A percentile compares a stretch with the other conserved stretches of the same genome.
phyloP scores from a whole-genome alignment of 2,888 invertebrate species.

The Dicycla oo region DNA sequence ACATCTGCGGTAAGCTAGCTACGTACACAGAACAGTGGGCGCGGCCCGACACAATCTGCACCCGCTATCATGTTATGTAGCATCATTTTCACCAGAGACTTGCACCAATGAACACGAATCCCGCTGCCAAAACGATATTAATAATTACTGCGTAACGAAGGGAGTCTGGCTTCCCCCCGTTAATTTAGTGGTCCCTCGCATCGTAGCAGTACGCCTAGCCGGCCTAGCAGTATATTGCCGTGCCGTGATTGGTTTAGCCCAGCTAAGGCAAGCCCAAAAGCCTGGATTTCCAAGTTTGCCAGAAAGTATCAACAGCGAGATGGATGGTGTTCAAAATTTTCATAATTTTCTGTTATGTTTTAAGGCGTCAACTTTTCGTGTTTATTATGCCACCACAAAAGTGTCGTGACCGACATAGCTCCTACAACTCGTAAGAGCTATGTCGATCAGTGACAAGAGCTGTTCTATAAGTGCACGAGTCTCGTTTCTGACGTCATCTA shows the following conservation, averaged over 20 bases:
- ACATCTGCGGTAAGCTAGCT: constrained; percentile 69
- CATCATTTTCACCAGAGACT: neutral
- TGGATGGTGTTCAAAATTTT: neutral
- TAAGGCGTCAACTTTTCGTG: neutral
- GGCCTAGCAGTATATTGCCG: neutral
- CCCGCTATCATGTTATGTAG: neutral
- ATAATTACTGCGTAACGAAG: neutral
- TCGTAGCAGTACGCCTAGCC: neutral
- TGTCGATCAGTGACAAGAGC: neutral
- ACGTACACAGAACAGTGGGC: neutral
- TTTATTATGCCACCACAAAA: neutral
- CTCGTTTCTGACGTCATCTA: neutral
- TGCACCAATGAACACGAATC: neutral
- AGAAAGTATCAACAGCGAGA: neutral
- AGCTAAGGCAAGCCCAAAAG: neutral
- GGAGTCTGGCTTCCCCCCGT: neutral
- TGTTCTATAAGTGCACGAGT: neutral
- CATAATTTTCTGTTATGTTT: neutral
- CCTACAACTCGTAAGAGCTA: too few relatives aligned
- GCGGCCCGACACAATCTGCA: neutral
- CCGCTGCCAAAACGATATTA: neutral
- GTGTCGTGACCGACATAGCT: too few relatives aligned
- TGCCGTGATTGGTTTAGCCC: neutral
- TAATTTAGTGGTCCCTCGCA: too few relatives aligned
- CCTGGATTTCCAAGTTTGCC: neutral